A percentile compares a stretch with the other conserved stretches of the same genome.
Evolutionary conservation across 35 echinoderm and acorn worm genomes (phyloP).

Genomic region (Stichopus chloronotus): DNA sequence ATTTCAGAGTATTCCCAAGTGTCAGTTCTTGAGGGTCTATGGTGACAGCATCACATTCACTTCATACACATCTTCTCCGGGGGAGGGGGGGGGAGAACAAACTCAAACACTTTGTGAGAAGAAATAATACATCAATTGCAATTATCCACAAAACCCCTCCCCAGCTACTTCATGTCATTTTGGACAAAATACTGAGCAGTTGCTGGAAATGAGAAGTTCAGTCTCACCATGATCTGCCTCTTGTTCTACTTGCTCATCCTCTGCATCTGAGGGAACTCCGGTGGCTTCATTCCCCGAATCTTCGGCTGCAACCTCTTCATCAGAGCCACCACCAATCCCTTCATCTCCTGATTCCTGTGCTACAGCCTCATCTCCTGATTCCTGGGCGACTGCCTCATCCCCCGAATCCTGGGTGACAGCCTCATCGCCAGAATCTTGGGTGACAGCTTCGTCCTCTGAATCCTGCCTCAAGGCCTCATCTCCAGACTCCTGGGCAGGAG

Average conservation of each 20-base stretch:
- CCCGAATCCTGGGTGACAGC: neutral
- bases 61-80: too few relatives aligned
- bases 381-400: slow-evolving; percentile 22
- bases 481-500: slow-evolving; percentile 6
- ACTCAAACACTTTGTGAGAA: too few relatives aligned
- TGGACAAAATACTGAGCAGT: neutral
- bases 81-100: too few relatives aligned
- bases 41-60: too few relatives aligned
- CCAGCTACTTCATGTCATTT: too few relatives aligned
- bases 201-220: neutral
- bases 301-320: neutral
- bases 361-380: neutral
- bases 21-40: too few relatives aligned
- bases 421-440: neutral
- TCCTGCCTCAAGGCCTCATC: slow-evolving; percentile 27
- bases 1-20: too few relatives aligned
- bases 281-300: neutral
- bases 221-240: neutral
- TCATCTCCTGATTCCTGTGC: slow-evolving; percentile 29
- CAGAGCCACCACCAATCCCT: slow-evolving; percentile 8
- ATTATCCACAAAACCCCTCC: too few relatives aligned
- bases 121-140: too few relatives aligned
- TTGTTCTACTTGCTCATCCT: neutral
- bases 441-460: slow-evolving; percentile 45
- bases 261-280: slow-evolving; percentile 10